These are phyloP conservation scores for Coleophora deauratella DNA, from an alignment of 2,888 invertebrate species.

Conservation along the genomic window DNA sequence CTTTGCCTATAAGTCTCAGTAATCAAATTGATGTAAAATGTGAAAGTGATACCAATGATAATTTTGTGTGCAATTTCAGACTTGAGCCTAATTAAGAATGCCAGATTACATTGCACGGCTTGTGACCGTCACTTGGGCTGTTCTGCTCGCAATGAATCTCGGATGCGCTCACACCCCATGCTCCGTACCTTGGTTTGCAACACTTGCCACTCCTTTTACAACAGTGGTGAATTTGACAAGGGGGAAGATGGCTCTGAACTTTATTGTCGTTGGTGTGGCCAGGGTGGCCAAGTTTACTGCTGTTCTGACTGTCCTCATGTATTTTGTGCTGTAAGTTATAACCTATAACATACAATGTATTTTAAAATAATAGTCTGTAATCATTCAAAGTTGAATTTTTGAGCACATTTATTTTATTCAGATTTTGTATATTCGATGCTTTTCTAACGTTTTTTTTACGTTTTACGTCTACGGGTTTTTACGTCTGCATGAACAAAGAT, in stretches of 20 bases:
- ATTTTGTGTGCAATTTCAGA: constrained; percentile 46
- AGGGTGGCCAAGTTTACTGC: constrained; percentile 85
- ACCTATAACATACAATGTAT: constrained; percentile 6
- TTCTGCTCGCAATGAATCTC: constrained; percentile 75
- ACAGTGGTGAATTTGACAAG: constrained; percentile 86
- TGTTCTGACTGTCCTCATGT: constrained; percentile 84
- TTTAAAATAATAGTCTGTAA: constrained; percentile 1
- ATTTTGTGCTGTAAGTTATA: constrained; percentile 76
- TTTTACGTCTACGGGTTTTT: too few species aligned
- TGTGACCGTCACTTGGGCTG: constrained; percentile 85
- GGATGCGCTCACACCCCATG: constrained; percentile 82
- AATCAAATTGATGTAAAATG: too few species aligned
- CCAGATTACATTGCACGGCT: constrained; percentile 81
- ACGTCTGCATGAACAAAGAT: too few species aligned
- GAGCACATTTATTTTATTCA: neutral
- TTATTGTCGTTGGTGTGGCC: constrained; percentile 89
- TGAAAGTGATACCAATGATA: too few species aligned
- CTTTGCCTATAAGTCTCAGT: too few species aligned
- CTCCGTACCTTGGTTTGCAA: constrained; percentile 82
- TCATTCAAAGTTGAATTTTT: too few species aligned
- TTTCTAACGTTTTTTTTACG: too few species aligned
- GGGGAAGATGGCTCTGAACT: constrained; percentile 88
- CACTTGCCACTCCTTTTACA: constrained; percentile 83
- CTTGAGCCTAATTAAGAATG: constrained; percentile 72
- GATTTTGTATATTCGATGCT: constrained; percentile 13